A percentile compares a stretch with the other conserved stretches of the same genome.
Evolutionary conservation across 2,888 invertebrate genomes (phyloP).

Genomic region (Copidosoma aretas): DNA sequence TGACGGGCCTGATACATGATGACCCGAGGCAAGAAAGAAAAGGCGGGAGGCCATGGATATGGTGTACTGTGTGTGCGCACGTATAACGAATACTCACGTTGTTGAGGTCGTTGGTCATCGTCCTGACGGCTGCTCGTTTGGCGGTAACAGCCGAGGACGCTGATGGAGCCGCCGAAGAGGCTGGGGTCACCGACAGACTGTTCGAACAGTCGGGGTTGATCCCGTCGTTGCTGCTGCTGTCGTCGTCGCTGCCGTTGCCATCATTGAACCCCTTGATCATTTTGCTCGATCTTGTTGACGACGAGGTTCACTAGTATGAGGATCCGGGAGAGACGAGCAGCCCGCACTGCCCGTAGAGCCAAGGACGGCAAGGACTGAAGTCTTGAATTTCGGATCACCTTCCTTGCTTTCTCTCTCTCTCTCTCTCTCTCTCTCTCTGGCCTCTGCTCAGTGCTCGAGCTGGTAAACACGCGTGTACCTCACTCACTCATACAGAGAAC

Average conservation of each 20-base stretch:
- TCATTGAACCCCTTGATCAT: not conserved
- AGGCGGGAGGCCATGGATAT: conserved; percentile 11
- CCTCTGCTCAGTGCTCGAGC: too few relatives aligned
- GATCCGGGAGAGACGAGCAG: too few relatives aligned
- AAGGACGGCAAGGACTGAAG: too few relatives aligned
- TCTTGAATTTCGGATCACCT: too few relatives aligned
- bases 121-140: conserved; percentile 40
- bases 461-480: too few relatives aligned
- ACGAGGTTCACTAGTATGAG: not conserved
- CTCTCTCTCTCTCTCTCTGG: too few relatives aligned
- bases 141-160: not conserved
- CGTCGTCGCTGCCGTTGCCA: not conserved
- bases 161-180: not conserved
- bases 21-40: conserved; percentile 18
- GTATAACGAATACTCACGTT: conserved; percentile 60
- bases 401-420: too few relatives aligned
- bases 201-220: conserved; percentile 16
- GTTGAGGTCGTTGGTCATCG: conserved; percentile 63
- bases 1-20: not conserved
- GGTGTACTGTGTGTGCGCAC: conserved; percentile 6
- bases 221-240: conserved; percentile 15
- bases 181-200: not conserved
- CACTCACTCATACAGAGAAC: too few relatives aligned
- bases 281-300: not conserved
- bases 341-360: too few relatives aligned